Evolutionary conservation across 2,113 vertebrate genomes (phyloP).

Genomic region (Loxodonta africana): DNA sequence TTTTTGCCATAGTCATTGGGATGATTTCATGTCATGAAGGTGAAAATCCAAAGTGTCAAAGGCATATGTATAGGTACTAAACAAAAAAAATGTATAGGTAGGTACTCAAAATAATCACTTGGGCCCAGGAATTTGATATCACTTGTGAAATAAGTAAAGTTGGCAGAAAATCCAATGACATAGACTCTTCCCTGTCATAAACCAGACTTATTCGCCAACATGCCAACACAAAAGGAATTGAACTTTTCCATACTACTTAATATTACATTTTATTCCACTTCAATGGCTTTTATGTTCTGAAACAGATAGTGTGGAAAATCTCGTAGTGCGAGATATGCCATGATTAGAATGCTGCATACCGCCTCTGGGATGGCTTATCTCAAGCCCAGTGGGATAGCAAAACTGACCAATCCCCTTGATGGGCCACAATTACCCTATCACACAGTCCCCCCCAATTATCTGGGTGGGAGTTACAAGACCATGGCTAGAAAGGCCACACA

Average conservation of each 20-base stretch:
- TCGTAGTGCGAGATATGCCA: neutral
- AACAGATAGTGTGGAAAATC: neutral
- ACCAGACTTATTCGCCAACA: neutral
- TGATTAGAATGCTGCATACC: neutral
- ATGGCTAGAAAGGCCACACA: too few species aligned
- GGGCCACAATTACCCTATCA: too few species aligned
- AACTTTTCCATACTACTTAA: conserved; percentile 14
- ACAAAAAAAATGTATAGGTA: neutral
- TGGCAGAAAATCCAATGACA: neutral
- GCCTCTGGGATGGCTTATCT: too few species aligned
- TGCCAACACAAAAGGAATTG: neutral
- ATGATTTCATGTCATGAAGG: neutral
- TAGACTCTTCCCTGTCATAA: neutral
- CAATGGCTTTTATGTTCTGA: neutral
- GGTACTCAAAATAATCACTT: neutral
- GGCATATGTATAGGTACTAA: neutral
- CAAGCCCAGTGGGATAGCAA: too few species aligned
- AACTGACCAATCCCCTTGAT: too few species aligned
- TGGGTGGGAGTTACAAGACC: too few species aligned
- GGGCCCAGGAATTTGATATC: neutral
- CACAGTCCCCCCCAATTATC: too few species aligned
- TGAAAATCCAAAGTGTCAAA: neutral
- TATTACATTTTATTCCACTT: neutral
- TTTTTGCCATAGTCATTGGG: neutral
- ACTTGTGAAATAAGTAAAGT: neutral